Base-by-base conservation (phyloP, 2,888 invertebrate genomes). In the Plutella xylostella region DNA sequence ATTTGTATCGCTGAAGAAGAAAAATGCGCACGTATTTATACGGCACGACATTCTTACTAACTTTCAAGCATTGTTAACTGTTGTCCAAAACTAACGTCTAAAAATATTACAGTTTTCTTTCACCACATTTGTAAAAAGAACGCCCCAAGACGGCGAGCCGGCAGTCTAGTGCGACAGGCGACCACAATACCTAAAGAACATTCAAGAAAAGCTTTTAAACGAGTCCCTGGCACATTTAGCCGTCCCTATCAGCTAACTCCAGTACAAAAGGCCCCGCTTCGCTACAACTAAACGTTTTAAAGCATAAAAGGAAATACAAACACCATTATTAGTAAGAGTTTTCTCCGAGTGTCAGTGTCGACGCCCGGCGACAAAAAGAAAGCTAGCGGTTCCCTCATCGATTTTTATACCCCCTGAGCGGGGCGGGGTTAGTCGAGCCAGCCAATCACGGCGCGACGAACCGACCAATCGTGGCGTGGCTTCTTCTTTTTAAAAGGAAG, bases 271-370 rank as follows among this genome's bases (percentile, higher is more conserved):
- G 54, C 60, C 69, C 69, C 71, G 68, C 64, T 69, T 70, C 68
- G 70, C 67, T 67, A 77, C 78, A 79, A 77, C 68, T 78, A 80
- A 82, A 75, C 80, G 72, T 74, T 82, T 80, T 74, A 78, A 67
- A 58, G 64, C 63, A 69, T 73, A 73, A 77, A 76, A 72, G 70
- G 64, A 62, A 70, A 69, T 61, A 76, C 74, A 78, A 78, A 71
- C 66, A 72, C 71, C 68, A 76, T 80, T 82, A 82, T 78, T 72
- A 78, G 66, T 68, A 66, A 68, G 74, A 34, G 20, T 22, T 21
- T 14, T 33, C 33, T 35, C 19, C 17, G 62, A 77, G 78, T 77
- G 79, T 82, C 64, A 65, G 53, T 60, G 72, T 63, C 67, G 72
- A 73, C 66, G 52, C 68, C 66, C 52, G 68, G 66, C 51, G 55